These are phyloP conservation scores for Rallus limicola DNA, from an alignment of 2,113 vertebrate species.

Conservation along the genomic window DNA sequence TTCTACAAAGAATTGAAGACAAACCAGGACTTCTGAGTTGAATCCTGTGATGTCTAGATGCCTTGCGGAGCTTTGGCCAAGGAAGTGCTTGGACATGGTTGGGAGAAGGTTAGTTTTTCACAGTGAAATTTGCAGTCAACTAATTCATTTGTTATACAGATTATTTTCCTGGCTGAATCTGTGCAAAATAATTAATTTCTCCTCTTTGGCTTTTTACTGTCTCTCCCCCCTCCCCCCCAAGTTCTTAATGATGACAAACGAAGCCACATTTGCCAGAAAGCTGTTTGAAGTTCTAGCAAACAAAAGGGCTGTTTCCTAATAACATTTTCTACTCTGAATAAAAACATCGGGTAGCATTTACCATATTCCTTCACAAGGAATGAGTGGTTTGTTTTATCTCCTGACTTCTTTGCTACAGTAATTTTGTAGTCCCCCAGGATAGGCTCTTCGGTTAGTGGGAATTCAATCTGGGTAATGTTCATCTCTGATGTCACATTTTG, in stretches of 20 bases:
- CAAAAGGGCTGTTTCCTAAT: not conserved
- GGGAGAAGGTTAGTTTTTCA: not conserved
- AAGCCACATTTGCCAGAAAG: not conserved
- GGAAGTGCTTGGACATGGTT: not conserved
- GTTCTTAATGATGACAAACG: not conserved
- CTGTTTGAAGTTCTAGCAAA: not conserved
- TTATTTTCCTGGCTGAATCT: not conserved
- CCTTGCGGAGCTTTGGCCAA: not conserved
- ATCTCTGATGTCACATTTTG: not conserved
- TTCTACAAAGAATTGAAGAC: not conserved
- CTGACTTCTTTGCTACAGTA: not conserved
- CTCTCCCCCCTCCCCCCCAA: not conserved
- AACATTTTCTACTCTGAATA: not conserved
- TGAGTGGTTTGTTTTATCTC: not conserved
- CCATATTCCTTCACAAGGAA: constrained; percentile 70
- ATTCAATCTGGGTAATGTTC: constrained; percentile 48
- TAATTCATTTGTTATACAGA: not conserved
- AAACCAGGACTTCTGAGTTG: not conserved
- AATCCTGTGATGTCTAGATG: not conserved
- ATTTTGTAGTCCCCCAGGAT: constrained; percentile 62
- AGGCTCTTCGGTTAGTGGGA: constrained; percentile 56
- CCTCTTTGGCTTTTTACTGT: not conserved
- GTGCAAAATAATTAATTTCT: not conserved
- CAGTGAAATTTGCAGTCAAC: not conserved
- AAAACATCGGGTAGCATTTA: not conserved